phyloP scores from a whole-genome alignment of 2,113 vertebrate genomes.

The Poeciliopsis retropinna region DNA sequence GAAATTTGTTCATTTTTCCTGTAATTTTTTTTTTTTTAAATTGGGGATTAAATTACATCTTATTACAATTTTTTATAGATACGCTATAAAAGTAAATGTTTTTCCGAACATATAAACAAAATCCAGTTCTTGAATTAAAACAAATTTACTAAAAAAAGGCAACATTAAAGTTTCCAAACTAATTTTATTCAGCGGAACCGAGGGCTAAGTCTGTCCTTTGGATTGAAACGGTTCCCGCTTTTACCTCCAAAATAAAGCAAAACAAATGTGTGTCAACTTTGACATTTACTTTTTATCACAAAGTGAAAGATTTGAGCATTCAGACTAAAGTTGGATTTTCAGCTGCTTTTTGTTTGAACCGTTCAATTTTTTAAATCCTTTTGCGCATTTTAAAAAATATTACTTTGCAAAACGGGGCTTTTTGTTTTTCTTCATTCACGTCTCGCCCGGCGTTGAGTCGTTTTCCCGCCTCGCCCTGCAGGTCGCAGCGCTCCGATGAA shows the following conservation, averaged over 20 bases:
- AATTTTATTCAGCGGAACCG: neutral
- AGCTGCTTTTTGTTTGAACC: no score
- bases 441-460: neutral
- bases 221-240: neutral
- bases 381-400: no score
- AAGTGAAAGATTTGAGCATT: neutral
- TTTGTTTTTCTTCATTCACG: no score
- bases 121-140: neutral
- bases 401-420: no score
- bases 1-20: no score
- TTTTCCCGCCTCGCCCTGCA: slow-evolving; percentile 45
- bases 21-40: neutral
- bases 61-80: no score
- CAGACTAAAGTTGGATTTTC: neutral
- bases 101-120: neutral
- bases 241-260: no score
- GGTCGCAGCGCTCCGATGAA: slow-evolving; percentile 96
- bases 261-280: neutral
- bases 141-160: no score
- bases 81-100: neutral
- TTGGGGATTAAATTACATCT: neutral
- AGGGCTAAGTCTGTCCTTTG: neutral
- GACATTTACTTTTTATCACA: neutral
- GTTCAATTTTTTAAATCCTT: no score
- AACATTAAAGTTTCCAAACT: neutral